Base-by-base conservation (phyloP, 2,888 invertebrate species). In the Exocentrus adspersus region DNA sequence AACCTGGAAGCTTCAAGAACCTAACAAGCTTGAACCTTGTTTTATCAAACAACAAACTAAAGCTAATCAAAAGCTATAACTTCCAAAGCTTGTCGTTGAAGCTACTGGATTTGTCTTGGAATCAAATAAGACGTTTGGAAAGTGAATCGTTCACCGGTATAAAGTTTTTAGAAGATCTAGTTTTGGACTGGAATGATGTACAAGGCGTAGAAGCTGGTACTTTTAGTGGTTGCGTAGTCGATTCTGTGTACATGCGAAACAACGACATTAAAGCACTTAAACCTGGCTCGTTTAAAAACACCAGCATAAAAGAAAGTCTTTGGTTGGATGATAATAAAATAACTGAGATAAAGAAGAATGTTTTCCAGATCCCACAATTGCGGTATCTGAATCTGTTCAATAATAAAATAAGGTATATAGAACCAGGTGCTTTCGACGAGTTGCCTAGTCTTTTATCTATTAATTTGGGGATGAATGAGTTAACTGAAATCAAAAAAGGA, bases 51-150 rank as follows among this genome's bases (percentile, higher is more conserved):
- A 52, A 52, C 20, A 12, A 37, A 5, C 2, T 52, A 10, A 14
- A 12, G 17, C 3, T 1, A 12, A 41, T 37, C 21, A 19, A 41
- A n/a, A 37, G 41, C n/a, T 17, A 20, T n/a, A 37, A n/a, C 10
- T 52, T 52, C 9, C n/a, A n/a, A 20, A 32, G 14, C 19, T n/a
- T 41, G 12, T 10, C 20, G 0, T 6, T 52, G 12, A n/a, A 12
- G 10, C 10, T 16, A 12, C 1, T 52, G 6, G 20, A 52, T 19
- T 12, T 52, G 7, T 52, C 52, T 9, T n/a, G 7, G 17, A 52
- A 52, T 20, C 20, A 32, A 41, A 52, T 52, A 12, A n/a, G 14
- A 7, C 30, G 20, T 19, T n/a, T 52, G 6, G 52, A 20, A 37
- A 10, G 2, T 14, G 20, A 37, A 1, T 10, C 52, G 17, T 52